Base-by-base conservation (phyloP, 2,797 vertebrate genomes). In the Aplochiton taeniatus region DNA sequence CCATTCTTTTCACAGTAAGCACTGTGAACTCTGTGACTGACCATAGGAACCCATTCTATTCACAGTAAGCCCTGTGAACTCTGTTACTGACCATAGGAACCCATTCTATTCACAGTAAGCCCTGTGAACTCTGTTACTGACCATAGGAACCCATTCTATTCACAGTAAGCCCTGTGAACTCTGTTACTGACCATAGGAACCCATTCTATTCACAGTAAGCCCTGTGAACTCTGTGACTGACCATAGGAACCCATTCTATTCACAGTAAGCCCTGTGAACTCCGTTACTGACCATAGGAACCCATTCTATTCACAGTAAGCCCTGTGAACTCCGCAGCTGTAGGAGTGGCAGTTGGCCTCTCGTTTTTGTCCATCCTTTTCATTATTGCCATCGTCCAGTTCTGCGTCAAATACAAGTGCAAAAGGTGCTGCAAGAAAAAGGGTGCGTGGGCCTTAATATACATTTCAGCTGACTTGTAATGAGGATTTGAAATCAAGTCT, bases 341-440 rank as follows among this genome's bases (percentile, higher is more conserved):
- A 0, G 90, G 90, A 1, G 8, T 93, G 4, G 71, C 50, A 0
- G 84, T 90, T 11, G 90, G 88, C 4, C 90, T 92, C 51, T 73
- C 77, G 5, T 68, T 92, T 49, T 74, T 93, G 54, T 71, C 61
- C 0, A 67, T 90, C 57, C 85, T 93, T 54, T 80, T 93, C 57
- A 70, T 81, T 58, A 85, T 91, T 17, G 91, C 56, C 55, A 78
- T 92, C 8, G 11, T 89, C 17, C 87, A 90, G 17, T 89, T 85
- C 69, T 90, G 80, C 73, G 82, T 73, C 77, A 90, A 90, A 60
- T 61, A 86, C 66, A 91, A 78, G 72, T 90, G 84, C 74, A 83
- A 87, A 58, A 67, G 31, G 56, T 0, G 11, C 45, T 59, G 50
- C 55, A 45, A 89, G 79, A 91, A 84, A 70, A 88, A 89, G 9